phyloP scores from a whole-genome alignment of 2,797 vertebrate genomes.

The Lemur catta region DNA sequence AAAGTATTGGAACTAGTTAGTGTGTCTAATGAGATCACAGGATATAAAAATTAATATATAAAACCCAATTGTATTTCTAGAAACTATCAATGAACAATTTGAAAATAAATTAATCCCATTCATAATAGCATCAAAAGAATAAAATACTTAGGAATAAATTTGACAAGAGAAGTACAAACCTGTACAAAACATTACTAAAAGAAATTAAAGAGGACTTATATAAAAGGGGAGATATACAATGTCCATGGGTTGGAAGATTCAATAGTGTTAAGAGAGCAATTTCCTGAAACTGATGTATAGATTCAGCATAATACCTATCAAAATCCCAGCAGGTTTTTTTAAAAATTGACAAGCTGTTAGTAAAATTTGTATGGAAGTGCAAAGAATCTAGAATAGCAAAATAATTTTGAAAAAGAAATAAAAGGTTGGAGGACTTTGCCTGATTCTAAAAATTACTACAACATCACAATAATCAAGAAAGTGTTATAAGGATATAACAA shows the following conservation, averaged over 20 bases:
- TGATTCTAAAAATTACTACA: slow-evolving; percentile 16
- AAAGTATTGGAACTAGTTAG: not conserved
- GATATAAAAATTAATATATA: not conserved
- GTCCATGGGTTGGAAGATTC: not conserved
- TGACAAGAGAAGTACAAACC: not conserved
- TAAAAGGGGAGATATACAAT: not conserved
- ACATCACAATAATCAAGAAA: not conserved
- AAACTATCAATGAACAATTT: not conserved
- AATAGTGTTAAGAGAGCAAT: not conserved
- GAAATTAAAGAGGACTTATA: not conserved
- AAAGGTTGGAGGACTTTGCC: not conserved
- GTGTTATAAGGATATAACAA: not conserved
- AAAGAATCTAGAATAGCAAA: not conserved
- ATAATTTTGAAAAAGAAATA: not conserved
- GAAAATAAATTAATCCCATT: not conserved
- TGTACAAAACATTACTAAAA: not conserved
- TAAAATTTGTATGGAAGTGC: not conserved
- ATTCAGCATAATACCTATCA: not conserved
- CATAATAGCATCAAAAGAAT: not conserved
- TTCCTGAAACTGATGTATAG: not conserved
- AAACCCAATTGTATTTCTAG: not conserved
- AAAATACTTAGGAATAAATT: not conserved
- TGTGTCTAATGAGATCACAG: not conserved
- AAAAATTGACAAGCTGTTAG: not conserved
- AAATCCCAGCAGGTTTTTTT: not conserved